Percentiles rank a stretch among this genome's conserved stretches.
phyloP scores from a whole-genome alignment of 1,140 invertebrate genomes.

The Drosophila bocqueti region DNA sequence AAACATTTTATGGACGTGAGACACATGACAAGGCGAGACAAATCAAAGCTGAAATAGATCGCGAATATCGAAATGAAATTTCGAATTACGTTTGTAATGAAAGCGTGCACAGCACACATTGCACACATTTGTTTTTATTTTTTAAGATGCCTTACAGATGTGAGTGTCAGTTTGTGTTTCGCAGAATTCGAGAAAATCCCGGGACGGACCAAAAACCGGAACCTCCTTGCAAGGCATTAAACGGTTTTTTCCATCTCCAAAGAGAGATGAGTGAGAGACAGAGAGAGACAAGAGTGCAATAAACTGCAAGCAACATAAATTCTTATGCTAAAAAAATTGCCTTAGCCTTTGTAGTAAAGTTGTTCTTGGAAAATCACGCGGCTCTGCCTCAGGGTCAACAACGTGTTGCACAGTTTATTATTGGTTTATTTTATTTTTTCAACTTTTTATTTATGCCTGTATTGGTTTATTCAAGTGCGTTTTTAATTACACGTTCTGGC shows the following conservation, averaged over 20 bases:
- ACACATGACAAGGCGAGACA: constrained; percentile 57
- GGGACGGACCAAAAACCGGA: constrained; percentile 51
- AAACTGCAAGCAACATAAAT: constrained; percentile 52
- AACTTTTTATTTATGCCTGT: constrained; percentile 20
- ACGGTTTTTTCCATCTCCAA: constrained; percentile 32
- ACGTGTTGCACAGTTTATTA: constrained; percentile 38
- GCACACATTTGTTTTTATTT: neutral
- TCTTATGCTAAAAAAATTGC: constrained; percentile 60
- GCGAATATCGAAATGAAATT: constrained; percentile 46
- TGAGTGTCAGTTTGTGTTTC: constrained; percentile 19
- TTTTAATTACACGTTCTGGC: constrained; percentile 73
- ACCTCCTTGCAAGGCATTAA: constrained; percentile 27
- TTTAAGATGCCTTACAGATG: constrained; percentile 11
- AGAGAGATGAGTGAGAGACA: neutral
- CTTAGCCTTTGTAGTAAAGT: constrained; percentile 25
- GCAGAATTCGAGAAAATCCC: constrained; percentile 58
- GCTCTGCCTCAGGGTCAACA: constrained; percentile 69
- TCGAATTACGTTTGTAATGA: constrained; percentile 61
- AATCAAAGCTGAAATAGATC: constrained; percentile 48
- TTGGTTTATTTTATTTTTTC: constrained; percentile 5
- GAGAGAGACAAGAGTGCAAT: constrained; percentile 23
- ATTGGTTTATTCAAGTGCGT: constrained; percentile 57
- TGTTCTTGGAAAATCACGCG: constrained; percentile 59
- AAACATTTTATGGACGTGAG: constrained; percentile 48
- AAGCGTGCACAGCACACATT: constrained; percentile 23